These are phyloP conservation scores for Nansenia antarctica DNA, from an alignment of 2,113 vertebrate species.

Conservation along the genomic window DNA sequence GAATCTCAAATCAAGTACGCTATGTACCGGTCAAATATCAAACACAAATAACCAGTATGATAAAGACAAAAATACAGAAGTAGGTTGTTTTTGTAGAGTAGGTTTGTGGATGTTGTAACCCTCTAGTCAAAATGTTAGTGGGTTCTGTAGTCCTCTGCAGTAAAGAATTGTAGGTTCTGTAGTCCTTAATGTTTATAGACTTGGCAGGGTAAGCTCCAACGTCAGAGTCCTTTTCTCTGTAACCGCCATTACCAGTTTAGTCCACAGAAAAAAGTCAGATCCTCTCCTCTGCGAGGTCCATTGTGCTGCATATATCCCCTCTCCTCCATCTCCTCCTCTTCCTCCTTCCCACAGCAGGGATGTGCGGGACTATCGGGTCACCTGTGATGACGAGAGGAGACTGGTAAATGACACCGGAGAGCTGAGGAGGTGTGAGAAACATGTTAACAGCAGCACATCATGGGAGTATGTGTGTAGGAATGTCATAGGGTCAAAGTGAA, in stretches of 20 bases:
- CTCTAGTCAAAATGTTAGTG: slow-evolving; percentile 1
- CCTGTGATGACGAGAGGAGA: slow-evolving; percentile 57
- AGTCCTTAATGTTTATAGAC: slow-evolving; percentile 49
- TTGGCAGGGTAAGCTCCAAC: slow-evolving; percentile 30
- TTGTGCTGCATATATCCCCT: slow-evolving; percentile 46
- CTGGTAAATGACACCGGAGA: background rate
- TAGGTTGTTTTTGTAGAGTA: slow-evolving; percentile 22
- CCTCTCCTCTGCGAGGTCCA: slow-evolving; percentile 39
- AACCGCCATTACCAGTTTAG: slow-evolving; percentile 24
- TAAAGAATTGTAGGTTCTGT: slow-evolving; percentile 50
- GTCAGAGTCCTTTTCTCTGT: slow-evolving; percentile 52
- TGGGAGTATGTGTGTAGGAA: too few relatives aligned
- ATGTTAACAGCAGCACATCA: too few relatives aligned
- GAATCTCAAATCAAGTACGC: slow-evolving; percentile 27
- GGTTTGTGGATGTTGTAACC: background rate
- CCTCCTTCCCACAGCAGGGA: slow-evolving; percentile 12
- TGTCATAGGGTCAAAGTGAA: too few relatives aligned
- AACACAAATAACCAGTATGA: slow-evolving; percentile 57
- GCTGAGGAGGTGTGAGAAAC: too few relatives aligned
- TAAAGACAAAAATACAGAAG: slow-evolving; percentile 42
- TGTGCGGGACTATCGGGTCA: slow-evolving; percentile 75
- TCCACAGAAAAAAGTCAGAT: slow-evolving; percentile 47
- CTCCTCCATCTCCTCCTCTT: background rate
- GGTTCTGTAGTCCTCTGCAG: slow-evolving; percentile 22
- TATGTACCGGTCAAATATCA: too few relatives aligned